Evolutionary conservation across 1,140 invertebrate genomes (phyloP), one percentile per base, ranked within the genome.

Genomic region (Aphelenchoides besseyi): DNA sequence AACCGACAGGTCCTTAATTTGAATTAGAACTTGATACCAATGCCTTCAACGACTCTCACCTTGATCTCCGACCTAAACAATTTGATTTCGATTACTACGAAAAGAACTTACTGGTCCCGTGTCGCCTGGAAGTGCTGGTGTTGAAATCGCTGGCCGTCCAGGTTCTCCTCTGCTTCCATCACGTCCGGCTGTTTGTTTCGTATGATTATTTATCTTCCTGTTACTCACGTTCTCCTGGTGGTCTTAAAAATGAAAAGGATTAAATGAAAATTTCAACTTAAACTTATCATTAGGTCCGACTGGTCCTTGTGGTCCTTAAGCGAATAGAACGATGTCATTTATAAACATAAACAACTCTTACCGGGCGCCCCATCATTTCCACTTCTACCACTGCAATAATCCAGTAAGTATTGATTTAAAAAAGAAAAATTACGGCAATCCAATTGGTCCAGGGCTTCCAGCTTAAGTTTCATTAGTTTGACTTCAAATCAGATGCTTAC

Each of bases 41-140:
- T 9, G 29, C 64, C 5, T 68, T 23, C 23, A 68, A 64, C 3
- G 12, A 8, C 12, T 23, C 64, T 5, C 5, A 66, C 16, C 28
- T 75, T 29, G 29, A 75, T 9, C 28, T 0, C 30, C 66, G 35
- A 73, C 18, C 64, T 0, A 73, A 61, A 33, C 3, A 72, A 35
- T 73, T 16, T 32, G 2, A 37, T 37, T 64, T 84, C 80, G 71
- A 82, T 80, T 68, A n/a, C n/a, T n/a, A n/a, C n/a, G n/a, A n/a
- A n/a, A n/a, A n/a, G n/a, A n/a, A n/a, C n/a, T n/a, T n/a, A 74
- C 70, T 37, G 79, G 61, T 71, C 82, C 82, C 26, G 82, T 76
- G 64, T 85, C 82, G 70, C 82, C 82, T 36, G 82, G 82, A 28
- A 79, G 53, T n/a, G 83, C 77, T 26, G 82, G 83, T 9, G 83